Evolutionary conservation across 2,888 invertebrate species (phyloP).

Genomic region (Zele albiditarsus): DNA sequence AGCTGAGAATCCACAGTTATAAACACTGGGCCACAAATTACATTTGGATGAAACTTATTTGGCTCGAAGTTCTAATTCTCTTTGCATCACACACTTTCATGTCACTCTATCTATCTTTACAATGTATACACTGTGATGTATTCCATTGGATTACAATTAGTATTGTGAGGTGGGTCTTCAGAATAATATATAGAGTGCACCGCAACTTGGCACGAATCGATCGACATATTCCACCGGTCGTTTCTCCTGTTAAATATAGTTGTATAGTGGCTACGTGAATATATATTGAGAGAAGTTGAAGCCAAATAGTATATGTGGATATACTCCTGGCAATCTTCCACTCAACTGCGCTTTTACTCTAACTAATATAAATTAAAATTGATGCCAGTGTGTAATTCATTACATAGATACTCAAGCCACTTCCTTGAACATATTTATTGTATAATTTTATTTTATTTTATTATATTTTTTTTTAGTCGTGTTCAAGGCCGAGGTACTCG

Average conservation of each 20-base stretch:
- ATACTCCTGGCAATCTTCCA: constrained; percentile 39
- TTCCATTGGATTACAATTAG: constrained; percentile 37
- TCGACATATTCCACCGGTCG: constrained; percentile 68
- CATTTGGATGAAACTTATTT: constrained; percentile 23
- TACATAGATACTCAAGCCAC: neutral
- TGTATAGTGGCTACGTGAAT: neutral
- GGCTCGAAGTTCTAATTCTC: neutral
- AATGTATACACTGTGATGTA: constrained; percentile 10
- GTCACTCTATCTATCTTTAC: neutral
- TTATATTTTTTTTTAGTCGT: constrained; percentile 7
- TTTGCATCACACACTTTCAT: neutral
- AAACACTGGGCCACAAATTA: constrained; percentile 7
- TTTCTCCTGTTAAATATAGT: constrained; percentile 68
- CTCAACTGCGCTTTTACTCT: constrained; percentile 25
- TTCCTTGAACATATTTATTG: neutral
- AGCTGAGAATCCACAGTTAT: constrained; percentile 6
- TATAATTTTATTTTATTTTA: neutral
- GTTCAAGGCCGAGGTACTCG: constrained; percentile 25
- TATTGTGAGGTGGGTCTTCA: constrained; percentile 17
- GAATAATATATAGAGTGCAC: neutral
- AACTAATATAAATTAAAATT: neutral
- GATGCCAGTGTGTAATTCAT: neutral
- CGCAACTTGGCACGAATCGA: constrained; percentile 48
- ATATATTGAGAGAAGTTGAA: constrained; percentile 21
- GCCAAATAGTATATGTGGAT: constrained; percentile 41